Base-by-base conservation (phyloP, 2,113 vertebrate species). In the Microtus montanus region DNA sequence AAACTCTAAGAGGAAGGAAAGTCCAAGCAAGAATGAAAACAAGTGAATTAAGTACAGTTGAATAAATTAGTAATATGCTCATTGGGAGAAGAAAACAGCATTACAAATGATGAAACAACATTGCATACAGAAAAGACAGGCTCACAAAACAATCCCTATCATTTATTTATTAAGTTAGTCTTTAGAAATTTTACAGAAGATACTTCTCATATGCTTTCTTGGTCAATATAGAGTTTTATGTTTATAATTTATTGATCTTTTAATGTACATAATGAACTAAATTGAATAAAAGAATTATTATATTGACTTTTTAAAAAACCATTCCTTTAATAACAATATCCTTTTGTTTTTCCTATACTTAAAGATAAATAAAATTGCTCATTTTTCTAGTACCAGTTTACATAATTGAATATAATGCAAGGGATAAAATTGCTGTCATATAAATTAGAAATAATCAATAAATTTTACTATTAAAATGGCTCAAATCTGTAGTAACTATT, bases 161-260 rank as follows among this genome's bases (percentile, higher is more conserved):
- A 83, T 52, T 91, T 89, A 74, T 52, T 22, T 89, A 74, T 52
- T 22, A 83, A 78, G 28, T 7, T 33, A 87, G 9, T 63, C 2
- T 74, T 89, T 47, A 70, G 58, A 93, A 93, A 14, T 61, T 77
- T 94, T 64, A 63, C 35, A 47, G 61, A 90, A 92, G 3, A 17
- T 84, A 10, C 2, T 58, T 7, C 5, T 92, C 47, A 26, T 71
- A 22, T 85, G 26, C 64, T 63, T 66, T 66, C 19, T 14, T 92
- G 35, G 14, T 33, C 13, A 44, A 30, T 54, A 22, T 22, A 9
- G 2, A 54, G 2, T 85, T 94, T 90, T 87, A 7, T 28, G 58
- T 52, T 54, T 70, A 5, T 92, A 38, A 79, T 61, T 83, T 96
- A 68, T 87, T 92, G 75, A 68, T 66, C 5, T 49, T 49, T 89